These are phyloP conservation scores for Sebastes dallii DNA, from an alignment of 2,797 vertebrate genomes.

Conservation along the genomic window DNA sequence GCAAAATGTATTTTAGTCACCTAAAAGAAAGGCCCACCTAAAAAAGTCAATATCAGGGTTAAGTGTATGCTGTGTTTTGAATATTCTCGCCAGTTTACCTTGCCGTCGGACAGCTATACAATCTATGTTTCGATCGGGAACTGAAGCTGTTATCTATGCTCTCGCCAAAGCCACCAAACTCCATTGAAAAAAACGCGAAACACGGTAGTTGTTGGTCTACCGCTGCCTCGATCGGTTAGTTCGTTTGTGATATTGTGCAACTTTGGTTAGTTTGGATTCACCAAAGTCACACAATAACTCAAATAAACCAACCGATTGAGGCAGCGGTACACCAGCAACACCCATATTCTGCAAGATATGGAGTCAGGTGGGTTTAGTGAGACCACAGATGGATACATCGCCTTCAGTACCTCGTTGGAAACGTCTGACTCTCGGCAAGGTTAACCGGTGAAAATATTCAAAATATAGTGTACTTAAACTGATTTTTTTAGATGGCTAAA, in stretches of 20 bases:
- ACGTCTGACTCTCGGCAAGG: background rate
- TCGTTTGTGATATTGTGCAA: background rate
- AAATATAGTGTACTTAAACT: background rate
- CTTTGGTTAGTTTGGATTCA: background rate
- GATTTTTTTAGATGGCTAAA: background rate
- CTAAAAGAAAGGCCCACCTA: background rate
- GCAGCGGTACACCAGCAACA: background rate
- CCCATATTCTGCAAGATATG: background rate
- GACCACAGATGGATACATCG: background rate
- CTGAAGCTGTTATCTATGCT: background rate
- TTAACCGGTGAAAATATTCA: background rate
- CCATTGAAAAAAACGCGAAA: background rate
- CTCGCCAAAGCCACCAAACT: background rate
- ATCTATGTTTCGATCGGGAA: background rate
- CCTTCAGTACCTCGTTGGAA: background rate
- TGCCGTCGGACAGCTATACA: background rate
- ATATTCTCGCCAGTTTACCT: background rate
- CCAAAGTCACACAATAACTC: background rate
- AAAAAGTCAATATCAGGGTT: no score
- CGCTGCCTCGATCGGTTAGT: background rate
- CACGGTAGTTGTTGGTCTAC: background rate
- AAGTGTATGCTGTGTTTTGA: no score
- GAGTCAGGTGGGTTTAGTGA: background rate
- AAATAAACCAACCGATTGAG: background rate
- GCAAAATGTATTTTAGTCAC: background rate